Conservation (phyloP, 1,140 invertebrate genomes). For the Halesus radiatus region DNA sequence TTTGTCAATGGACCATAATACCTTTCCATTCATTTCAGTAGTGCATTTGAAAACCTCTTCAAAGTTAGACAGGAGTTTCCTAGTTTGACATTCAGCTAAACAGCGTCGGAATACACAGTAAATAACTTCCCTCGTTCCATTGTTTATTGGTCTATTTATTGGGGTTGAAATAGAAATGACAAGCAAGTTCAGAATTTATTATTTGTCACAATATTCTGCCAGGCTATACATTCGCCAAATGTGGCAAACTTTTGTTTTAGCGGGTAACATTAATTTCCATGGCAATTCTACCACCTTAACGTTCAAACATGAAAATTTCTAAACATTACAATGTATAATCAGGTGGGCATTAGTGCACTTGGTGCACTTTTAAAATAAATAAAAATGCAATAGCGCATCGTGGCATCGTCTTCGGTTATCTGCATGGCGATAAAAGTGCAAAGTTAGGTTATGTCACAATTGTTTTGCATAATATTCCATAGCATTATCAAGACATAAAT, state of each 20-base stretch:
- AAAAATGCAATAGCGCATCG: slow-evolving; percentile 5
- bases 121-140: too few relatives aligned
- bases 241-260: not conserved
- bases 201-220: too few relatives aligned
- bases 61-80: too few relatives aligned
- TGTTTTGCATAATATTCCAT: not conserved
- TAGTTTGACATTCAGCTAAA: too few relatives aligned
- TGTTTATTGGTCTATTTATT: too few relatives aligned
- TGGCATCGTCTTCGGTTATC: not conserved
- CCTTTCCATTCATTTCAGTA: too few relatives aligned
- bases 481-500: too few relatives aligned
- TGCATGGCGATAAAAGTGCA: not conserved
- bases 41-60: too few relatives aligned
- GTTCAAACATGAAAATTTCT: not conserved
- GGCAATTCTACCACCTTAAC: slow-evolving; percentile 3
- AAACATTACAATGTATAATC: slow-evolving; percentile 14
- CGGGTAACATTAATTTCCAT: slow-evolving; percentile 8
- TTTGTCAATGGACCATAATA: too few relatives aligned
- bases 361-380: not conserved
- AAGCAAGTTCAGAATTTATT: too few relatives aligned
- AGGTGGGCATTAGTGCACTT: slow-evolving; percentile 7
- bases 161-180: too few relatives aligned
- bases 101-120: too few relatives aligned
- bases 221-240: not conserved
- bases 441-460: slow-evolving; percentile 1